Conservation (phyloP, 2,797 vertebrate genomes). For the Acanthis flammea region DNA sequence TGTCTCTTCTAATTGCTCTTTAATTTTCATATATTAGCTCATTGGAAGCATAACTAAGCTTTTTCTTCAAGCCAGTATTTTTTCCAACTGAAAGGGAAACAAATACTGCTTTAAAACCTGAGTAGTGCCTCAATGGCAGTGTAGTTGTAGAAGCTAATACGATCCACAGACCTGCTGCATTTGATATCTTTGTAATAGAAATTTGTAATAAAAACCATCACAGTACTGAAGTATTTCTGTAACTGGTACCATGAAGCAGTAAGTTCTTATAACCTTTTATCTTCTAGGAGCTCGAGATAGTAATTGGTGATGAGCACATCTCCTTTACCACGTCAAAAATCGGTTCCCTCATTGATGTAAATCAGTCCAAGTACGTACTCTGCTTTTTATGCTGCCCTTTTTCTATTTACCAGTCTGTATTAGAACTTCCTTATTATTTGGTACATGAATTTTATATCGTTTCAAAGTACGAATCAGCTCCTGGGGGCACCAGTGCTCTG, state of each 20-base stretch:
- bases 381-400: neutral
- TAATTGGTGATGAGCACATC: constrained; percentile 98
- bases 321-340: constrained; percentile 99
- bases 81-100: neutral
- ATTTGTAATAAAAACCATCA: neutral
- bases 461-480: neutral
- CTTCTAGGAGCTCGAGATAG: constrained; percentile 93
- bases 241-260: neutral
- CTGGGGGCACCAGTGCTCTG: neutral
- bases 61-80: neutral
- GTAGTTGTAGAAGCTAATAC: fast-evolving
- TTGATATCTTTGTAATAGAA: neutral
- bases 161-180: neutral
- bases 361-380: constrained; percentile 95
- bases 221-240: neutral
- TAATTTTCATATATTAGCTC: fast-evolving
- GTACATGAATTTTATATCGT: neutral
- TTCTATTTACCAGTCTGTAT: fast-evolving
- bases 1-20: neutral
- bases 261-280: neutral
- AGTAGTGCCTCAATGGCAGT: fast-evolving
- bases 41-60: neutral
- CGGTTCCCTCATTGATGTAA: constrained; percentile 97
- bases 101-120: neutral
- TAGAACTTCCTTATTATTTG: neutral